phyloP scores from a whole-genome alignment of 2,797 vertebrate genomes.

The Toxotes lorentzi region DNA sequence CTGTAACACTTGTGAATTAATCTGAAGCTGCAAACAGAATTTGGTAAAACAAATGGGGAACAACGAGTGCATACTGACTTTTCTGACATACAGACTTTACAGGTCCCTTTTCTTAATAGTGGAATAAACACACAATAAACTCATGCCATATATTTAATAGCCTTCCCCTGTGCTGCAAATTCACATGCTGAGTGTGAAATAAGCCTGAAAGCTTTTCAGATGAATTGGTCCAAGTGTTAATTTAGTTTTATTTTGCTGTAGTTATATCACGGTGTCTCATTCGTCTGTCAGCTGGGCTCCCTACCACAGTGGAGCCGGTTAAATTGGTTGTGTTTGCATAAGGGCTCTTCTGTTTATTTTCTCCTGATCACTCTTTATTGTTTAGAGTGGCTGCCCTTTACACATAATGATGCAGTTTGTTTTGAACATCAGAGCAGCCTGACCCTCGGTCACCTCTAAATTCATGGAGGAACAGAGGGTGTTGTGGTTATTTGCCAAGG shows the following conservation, averaged over 20 bases:
- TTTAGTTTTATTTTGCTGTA: conserved; percentile 44
- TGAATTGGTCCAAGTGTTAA: conserved; percentile 26
- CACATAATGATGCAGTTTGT: conserved; percentile 26
- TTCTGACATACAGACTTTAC: neutral
- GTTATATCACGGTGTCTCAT: conserved; percentile 52
- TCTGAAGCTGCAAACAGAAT: conserved; percentile 2
- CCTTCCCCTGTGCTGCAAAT: conserved; percentile 9
- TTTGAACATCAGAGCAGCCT: conserved; percentile 3
- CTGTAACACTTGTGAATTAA: neutral
- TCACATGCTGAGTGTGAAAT: conserved; percentile 44
- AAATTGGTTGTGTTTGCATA: conserved; percentile 51
- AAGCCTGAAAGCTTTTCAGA: conserved; percentile 54
- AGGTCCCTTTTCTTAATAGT: conserved; percentile 7
- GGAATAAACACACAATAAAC: conserved; percentile 29
- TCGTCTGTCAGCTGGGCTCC: conserved; percentile 32
- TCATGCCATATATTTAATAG: conserved; percentile 43
- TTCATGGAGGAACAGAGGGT: neutral
- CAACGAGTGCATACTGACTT: neutral
- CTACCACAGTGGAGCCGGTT: conserved; percentile 9
- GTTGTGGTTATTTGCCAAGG: neutral
- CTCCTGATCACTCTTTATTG: conserved; percentile 42
- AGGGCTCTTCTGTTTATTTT: conserved; percentile 51
- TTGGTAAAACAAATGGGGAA: neutral
- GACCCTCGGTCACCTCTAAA: conserved; percentile 14
- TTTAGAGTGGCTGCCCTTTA: conserved; percentile 37